phyloP scores from a whole-genome alignment of 2,888 invertebrate genomes.

The Melanophora roralis region DNA sequence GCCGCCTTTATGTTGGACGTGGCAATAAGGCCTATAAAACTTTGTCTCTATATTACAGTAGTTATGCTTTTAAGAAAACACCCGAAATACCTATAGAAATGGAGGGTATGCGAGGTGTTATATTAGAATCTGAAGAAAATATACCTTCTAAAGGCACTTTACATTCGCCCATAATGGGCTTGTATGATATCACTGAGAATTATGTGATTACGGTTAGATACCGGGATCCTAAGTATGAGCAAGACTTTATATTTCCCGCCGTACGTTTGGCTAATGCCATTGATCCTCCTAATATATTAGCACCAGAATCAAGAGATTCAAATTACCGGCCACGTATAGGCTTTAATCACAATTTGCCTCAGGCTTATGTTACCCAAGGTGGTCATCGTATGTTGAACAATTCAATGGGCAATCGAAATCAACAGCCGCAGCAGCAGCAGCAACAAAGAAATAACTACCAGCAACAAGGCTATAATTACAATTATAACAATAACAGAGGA shows the following conservation, averaged over 20 bases:
- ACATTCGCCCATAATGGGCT: constrained; percentile 84
- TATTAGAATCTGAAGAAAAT: constrained; percentile 85
- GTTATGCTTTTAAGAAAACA: constrained; percentile 75
- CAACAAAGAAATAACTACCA: constrained; percentile 47
- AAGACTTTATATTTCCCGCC: constrained; percentile 88
- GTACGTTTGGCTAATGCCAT: constrained; percentile 81
- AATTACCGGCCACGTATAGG: constrained; percentile 89
- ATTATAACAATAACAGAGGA: constrained; percentile 18
- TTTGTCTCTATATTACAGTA: constrained; percentile 81
- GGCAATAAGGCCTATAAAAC: constrained; percentile 82
- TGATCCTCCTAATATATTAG: constrained; percentile 86
- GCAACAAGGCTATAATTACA: constrained; percentile 48
- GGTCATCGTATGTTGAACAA: constrained; percentile 87
- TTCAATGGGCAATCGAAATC: constrained; percentile 72
- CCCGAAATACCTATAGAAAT: constrained; percentile 81
- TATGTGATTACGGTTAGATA: constrained; percentile 83
- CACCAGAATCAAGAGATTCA: constrained; percentile 85
- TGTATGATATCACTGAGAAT: constrained; percentile 81
- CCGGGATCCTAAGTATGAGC: constrained; percentile 87
- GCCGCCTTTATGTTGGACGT: constrained; percentile 87
- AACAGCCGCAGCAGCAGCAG: constrained; percentile 8
- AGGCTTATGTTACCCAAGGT: constrained; percentile 82
- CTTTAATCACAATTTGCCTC: constrained; percentile 82
- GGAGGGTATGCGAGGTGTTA: constrained; percentile 90
- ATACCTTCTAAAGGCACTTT: constrained; percentile 84